Evolutionary conservation across 2,113 vertebrate genomes (phyloP), one percentile per base, ranked within the genome.

Genomic region (Pangasianodon gigas): DNA sequence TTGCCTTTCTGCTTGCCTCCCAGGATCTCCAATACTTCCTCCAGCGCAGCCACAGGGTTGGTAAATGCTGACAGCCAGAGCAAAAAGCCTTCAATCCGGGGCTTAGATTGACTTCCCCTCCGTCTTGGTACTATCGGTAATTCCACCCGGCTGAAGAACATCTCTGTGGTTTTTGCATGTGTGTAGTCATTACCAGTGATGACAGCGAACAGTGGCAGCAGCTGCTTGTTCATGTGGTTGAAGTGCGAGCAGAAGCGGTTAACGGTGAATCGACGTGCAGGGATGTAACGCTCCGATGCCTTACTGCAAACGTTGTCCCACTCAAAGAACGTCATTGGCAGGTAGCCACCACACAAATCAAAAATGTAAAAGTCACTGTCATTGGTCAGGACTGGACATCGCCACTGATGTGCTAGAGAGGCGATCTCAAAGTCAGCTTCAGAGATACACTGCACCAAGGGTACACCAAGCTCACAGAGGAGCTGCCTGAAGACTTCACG

Each of bases 291-390:
- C 0, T 96, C 93, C 0, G 9, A 91, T 5, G 90, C 94, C 81
- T 95, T 95, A 9, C 92, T 1, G 0, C 88, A 91, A 46, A 96
- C 46, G 41, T 95, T 95, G 93, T 65, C 95, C 98, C 98, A 99
- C 80, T 98, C 96, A 91, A 99, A 98, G 91, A 95, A 96, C 48
- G 56, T 93, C 65, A 97, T 89, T 0, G 98, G 97, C 87, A 97
- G 95, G 93, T 97, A 99, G 0, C 98, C 98, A 88, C 93, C 96
- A 90, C 95, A 95, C 87, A 99, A 93, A 88, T 98, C 96, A 94
- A 98, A 99, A 86, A 98, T 96, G 92, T 95, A 99, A 92, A 99
- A 99, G 92, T 99, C 98, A 90, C 98, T 99, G 91, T 99, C 98
- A 1, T 96, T 97, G 2, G 97, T 96, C 74, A 99, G 94, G 24